Conservation (phyloP, 2,113 vertebrate species). For the Rousettus leschenaultii region DNA sequence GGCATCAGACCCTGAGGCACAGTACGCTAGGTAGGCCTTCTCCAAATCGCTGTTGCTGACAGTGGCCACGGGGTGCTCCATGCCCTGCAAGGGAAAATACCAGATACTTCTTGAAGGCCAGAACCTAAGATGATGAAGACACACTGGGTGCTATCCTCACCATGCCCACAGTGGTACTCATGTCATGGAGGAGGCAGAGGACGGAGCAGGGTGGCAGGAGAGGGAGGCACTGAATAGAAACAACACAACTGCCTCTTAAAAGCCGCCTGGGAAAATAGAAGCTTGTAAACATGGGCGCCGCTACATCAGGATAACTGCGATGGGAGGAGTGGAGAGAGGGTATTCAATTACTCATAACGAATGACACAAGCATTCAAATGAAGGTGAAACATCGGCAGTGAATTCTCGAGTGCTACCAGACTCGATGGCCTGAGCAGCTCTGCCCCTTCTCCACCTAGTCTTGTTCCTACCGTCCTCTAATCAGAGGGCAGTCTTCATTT, state of each 20-base stretch:
- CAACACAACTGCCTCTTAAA: neutral
- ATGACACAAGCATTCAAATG: neutral
- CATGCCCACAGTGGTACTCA: accelerated
- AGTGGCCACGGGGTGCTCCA: constrained; percentile 78
- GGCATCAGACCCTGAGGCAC: constrained; percentile 6
- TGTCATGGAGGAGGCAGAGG: neutral
- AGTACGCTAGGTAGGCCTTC: constrained; percentile 80
- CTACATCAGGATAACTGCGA: neutral
- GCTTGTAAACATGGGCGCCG: neutral
- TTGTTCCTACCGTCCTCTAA: neutral
- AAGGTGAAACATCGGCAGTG: neutral
- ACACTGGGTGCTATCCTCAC: neutral
- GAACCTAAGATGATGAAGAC: neutral
- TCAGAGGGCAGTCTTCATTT: neutral
- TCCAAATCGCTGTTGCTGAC: constrained; percentile 87
- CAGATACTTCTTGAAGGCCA: neutral
- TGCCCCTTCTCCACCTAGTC: neutral
- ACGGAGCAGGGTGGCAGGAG: neutral
- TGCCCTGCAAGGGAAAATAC: constrained; percentile 76
- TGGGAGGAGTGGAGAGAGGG: neutral
- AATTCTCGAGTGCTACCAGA: neutral
- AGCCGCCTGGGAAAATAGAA: neutral
- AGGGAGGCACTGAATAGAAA: neutral
- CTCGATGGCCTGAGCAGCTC: accelerated
- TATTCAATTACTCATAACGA: neutral